phyloP scores from a whole-genome alignment of 2,888 invertebrate genomes.

The Xanthorhoe designata region DNA sequence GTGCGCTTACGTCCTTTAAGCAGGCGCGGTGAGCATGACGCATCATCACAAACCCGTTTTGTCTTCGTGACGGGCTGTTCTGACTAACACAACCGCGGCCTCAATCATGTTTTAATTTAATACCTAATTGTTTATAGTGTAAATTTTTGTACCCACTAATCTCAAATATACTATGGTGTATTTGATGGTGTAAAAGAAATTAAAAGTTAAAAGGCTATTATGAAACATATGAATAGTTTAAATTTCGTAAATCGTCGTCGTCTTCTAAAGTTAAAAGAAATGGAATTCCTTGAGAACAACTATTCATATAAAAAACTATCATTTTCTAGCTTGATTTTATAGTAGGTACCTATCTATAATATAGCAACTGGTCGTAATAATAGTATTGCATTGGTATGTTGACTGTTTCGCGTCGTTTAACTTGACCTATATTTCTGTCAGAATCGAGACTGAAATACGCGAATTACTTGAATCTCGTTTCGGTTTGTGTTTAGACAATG shows the following conservation, averaged over 20 bases:
- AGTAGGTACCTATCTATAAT: too few species aligned
- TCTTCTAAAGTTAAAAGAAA: too few species aligned
- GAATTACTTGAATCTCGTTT: background rate
- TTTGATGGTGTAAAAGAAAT: too few species aligned
- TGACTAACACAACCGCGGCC: slow-evolving; percentile 60
- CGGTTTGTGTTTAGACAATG: background rate
- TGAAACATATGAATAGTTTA: too few species aligned
- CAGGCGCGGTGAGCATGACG: slow-evolving; percentile 52
- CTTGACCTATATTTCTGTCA: background rate
- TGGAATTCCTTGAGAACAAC: too few species aligned
- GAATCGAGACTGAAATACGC: background rate
- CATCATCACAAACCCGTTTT: slow-evolving; percentile 62
- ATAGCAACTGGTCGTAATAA: background rate
- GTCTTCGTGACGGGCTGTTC: slow-evolving; percentile 52
- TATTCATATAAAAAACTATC: too few species aligned
- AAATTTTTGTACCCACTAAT: slow-evolving; percentile 1
- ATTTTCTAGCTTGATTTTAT: too few species aligned
- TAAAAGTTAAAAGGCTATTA: too few species aligned
- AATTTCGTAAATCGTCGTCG: too few species aligned
- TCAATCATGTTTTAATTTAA: slow-evolving; percentile 56
- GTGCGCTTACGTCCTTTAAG: slow-evolving; percentile 47
- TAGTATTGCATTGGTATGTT: background rate
- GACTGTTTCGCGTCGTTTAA: background rate
- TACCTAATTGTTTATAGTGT: slow-evolving; percentile 41
- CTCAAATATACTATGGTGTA: too few species aligned